Percentiles rank a stretch among this genome's conserved stretches.
Conservation (phyloP, 1,140 invertebrate genomes). For the Heterodera carotae region DNA sequence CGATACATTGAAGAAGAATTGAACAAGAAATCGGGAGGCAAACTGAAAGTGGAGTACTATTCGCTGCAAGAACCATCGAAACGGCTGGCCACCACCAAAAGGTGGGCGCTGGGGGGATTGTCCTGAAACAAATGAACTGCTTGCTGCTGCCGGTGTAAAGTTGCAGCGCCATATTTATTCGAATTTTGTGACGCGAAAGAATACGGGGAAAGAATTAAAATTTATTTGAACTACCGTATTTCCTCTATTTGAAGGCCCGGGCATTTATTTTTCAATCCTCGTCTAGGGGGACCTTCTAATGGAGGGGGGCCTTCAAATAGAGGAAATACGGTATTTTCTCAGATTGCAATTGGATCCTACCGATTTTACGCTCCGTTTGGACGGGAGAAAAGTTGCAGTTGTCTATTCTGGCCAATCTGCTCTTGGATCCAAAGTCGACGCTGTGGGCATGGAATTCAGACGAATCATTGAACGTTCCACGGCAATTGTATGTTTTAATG, state of each 20-base stretch:
- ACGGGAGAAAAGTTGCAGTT: conserved; percentile 79
- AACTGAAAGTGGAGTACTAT: conserved; percentile 75
- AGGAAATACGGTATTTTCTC: too few species aligned
- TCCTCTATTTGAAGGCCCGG: too few species aligned
- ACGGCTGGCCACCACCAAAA: conserved; percentile 33
- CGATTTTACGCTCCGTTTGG: conserved; percentile 61
- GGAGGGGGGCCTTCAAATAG: too few species aligned
- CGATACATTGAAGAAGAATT: conserved; percentile 85
- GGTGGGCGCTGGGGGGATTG: too few species aligned
- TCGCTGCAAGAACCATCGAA: conserved; percentile 71
- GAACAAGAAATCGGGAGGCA: conserved; percentile 66
- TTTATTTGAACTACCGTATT: too few species aligned
- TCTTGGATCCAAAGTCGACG: conserved; percentile 82
- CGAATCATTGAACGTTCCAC: conserved; percentile 81
- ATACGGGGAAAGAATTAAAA: too few species aligned
- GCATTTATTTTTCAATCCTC: too few species aligned
- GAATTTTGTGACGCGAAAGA: conserved; percentile 29
- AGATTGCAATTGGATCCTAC: conserved; percentile 30
- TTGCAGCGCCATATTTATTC: conserved; percentile 29
- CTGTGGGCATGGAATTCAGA: conserved; percentile 80
- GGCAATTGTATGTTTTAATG: conserved; percentile 69
- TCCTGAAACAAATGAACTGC: not conserved
- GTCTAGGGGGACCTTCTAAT: too few species aligned
- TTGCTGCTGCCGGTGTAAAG: too few species aligned
- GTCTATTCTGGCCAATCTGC: conserved; percentile 91